Evolutionary conservation across 2,113 vertebrate species (phyloP).

Genomic region (Cairina moschata): DNA sequence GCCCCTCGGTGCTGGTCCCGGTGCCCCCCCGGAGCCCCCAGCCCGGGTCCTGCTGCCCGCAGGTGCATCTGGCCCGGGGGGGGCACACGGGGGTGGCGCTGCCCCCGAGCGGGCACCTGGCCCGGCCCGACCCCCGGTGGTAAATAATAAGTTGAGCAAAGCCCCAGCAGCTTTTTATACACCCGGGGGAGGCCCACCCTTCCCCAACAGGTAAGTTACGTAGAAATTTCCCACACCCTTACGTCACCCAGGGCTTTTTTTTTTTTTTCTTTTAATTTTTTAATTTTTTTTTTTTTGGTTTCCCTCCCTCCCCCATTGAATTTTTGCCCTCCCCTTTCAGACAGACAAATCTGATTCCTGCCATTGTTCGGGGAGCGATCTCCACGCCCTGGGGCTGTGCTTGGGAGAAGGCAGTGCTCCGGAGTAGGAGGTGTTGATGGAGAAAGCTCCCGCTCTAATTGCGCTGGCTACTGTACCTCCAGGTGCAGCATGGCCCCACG

Average conservation of each 20-base stretch:
- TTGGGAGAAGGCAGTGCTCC: neutral
- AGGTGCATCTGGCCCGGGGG: slow-evolving; percentile 25
- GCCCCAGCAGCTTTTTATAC: neutral
- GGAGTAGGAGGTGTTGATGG: slow-evolving; percentile 28
- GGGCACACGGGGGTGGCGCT: neutral
- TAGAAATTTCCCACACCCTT: slow-evolving; percentile 32
- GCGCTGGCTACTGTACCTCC: neutral
- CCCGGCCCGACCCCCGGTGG: neutral
- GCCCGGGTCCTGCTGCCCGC: neutral
- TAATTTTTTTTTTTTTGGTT: neutral
- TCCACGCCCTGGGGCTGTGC: neutral
- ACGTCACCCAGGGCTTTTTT: neutral
- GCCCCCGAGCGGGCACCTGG: neutral
- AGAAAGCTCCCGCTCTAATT: neutral
- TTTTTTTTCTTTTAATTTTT: neutral
- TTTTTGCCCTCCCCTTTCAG: neutral
- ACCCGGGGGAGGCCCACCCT: neutral
- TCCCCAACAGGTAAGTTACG: neutral
- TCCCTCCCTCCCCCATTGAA: no score
- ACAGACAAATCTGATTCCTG: neutral
- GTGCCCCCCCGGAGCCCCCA: neutral
- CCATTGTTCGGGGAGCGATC: neutral
- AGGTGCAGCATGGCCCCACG: neutral
- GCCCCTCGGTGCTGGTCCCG: neutral
- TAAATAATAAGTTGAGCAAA: neutral